Conservation (phyloP, 2,113 vertebrate genomes). For the Chionis minor region DNA sequence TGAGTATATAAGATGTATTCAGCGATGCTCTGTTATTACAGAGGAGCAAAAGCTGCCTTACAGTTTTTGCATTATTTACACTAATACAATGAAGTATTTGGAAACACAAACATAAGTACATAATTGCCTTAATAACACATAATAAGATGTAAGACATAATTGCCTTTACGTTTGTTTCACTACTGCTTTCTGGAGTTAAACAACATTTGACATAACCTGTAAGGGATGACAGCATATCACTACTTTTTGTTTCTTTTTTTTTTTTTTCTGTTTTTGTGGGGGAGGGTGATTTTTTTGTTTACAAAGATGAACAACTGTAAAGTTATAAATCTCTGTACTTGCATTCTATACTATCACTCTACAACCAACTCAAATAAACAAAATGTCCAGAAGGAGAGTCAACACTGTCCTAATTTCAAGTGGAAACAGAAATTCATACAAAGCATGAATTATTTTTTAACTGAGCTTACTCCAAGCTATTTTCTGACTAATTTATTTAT, state of each 20-base stretch:
- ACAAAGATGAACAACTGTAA: background rate
- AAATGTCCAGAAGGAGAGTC: background rate
- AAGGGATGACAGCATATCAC: background rate
- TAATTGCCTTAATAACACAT: background rate
- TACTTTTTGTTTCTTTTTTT: background rate
- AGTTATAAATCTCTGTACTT: background rate
- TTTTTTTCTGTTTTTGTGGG: background rate
- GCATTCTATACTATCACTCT: background rate
- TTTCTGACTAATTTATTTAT: conserved; percentile 16
- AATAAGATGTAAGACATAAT: background rate
- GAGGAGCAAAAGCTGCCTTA: background rate
- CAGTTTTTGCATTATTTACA: background rate
- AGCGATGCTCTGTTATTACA: background rate
- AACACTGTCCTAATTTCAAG: background rate
- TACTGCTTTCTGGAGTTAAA: background rate
- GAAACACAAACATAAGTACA: background rate
- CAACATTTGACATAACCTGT: accelerated
- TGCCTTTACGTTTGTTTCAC: background rate
- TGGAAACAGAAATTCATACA: background rate
- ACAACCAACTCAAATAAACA: background rate
- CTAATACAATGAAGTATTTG: background rate
- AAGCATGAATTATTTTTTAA: background rate
- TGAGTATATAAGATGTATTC: background rate
- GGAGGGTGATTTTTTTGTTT: background rate
- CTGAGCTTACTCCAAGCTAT: background rate